phyloP scores from a whole-genome alignment of 2,888 invertebrate genomes.

The Orthosia incerta region DNA sequence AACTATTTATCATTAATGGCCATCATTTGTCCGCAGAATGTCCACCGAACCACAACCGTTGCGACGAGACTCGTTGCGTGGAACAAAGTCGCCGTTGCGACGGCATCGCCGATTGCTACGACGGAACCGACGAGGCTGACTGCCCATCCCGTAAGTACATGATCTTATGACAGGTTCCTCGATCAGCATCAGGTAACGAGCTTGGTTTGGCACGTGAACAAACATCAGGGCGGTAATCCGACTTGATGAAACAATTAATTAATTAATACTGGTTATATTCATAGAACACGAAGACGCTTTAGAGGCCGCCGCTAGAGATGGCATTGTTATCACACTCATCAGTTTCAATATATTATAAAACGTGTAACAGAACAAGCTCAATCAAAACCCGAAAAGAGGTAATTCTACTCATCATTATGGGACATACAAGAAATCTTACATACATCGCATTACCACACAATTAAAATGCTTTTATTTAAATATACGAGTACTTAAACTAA shows the following conservation, averaged over 20 bases:
- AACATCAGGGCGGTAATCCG: not conserved
- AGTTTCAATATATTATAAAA: no score
- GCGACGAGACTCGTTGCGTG: constrained; percentile 92
- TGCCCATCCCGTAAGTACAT: constrained; percentile 84
- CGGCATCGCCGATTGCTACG: constrained; percentile 91
- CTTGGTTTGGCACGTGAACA: not conserved
- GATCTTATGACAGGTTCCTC: constrained; percentile 20
- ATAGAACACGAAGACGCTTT: not conserved
- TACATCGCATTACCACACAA: no score
- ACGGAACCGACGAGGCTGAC: constrained; percentile 92
- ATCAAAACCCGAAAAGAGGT: no score
- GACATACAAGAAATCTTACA: no score
- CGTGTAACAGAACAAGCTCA: no score
- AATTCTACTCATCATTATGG: no score
- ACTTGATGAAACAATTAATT: not conserved
- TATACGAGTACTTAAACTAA: no score
- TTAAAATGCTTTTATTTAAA: no score
- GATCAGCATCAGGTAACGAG: not conserved
- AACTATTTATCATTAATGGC: not conserved
- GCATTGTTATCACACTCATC: no score
- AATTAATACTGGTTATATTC: not conserved
- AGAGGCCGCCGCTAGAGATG: no score
- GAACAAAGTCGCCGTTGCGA: constrained; percentile 90
- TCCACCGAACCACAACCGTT: constrained; percentile 80
- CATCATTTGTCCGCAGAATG: constrained; percentile 72